Base-by-base conservation (phyloP, 2,888 invertebrate genomes). In the Candidula unifasciata region DNA sequence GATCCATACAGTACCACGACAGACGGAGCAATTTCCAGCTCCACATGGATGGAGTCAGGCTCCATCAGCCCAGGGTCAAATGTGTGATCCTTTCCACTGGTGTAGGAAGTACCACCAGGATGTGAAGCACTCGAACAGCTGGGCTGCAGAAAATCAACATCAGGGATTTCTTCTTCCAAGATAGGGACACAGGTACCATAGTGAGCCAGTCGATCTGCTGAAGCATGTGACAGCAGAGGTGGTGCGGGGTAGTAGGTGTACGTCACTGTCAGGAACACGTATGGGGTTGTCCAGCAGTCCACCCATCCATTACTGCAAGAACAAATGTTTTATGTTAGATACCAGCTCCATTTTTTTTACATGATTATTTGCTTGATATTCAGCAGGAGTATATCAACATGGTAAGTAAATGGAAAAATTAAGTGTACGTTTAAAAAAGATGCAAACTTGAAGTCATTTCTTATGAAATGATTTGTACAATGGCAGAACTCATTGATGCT, bases 241-340 rank as follows among this genome's bases (percentile, higher is more conserved):
- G 98, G 97, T 92, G 97, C 96, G 0, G 98, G 98, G 94, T 99
- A 98, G 93, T 98, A 99, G 33, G 96, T 96, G 93, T 98, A 99
- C 87, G 96, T 96, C 80, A 99, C 97, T 89, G 97, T 97, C 33
- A 99, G 94, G 0, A 98, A 97, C 8, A 98, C 97, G 87, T 98
- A 98, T 0, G 98, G 98, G 10, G 98, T 97, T 76, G 97, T 97
- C 98, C 98, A 98, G 92, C 98, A 98, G 93, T 98, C 98, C 0
- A 98, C 96, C 99, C 99, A 99, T 2, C 98, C 98, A 86, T 93
- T 93, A 87, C 94, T 94, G 90, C 10, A 88, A 64, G 21, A 85
- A 82, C 27, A 74, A 10, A 24, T 24, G 6, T 6, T 10, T 44
- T 10, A 44, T 44, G 44, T 44, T 44, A 44, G 44, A 44, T 13